These are phyloP conservation scores for Lepetodrilus schrolli DNA, from an alignment of 2,888 invertebrate species.

Conservation along the genomic window DNA sequence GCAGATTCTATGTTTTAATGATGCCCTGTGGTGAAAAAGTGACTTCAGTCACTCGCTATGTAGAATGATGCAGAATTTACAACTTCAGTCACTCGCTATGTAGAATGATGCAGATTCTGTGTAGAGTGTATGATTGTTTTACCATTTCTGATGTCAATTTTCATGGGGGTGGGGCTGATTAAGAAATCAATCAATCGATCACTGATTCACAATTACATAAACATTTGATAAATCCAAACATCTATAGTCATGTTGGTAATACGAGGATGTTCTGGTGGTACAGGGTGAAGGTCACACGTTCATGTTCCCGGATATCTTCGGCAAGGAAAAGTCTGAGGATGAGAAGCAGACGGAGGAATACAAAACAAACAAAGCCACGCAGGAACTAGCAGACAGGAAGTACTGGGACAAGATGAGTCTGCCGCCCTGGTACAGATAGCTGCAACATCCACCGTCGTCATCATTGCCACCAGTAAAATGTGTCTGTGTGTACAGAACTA, in stretches of 20 bases:
- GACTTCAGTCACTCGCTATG: no score
- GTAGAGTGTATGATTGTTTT: no score
- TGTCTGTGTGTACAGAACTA: background rate
- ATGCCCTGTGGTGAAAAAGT: no score
- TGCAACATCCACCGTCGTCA: background rate
- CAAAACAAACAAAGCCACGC: slow-evolving; percentile 76
- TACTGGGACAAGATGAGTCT: slow-evolving; percentile 42
- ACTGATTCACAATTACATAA: background rate
- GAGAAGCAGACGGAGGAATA: slow-evolving; percentile 75
- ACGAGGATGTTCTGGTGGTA: slow-evolving; percentile 67
- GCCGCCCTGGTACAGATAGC: slow-evolving; percentile 49
- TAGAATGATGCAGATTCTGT: no score
- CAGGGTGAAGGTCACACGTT: slow-evolving; percentile 85
- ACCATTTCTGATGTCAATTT: no score
- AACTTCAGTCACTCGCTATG: no score
- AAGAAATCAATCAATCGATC: no score
- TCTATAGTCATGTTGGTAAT: background rate
- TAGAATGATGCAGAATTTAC: no score
- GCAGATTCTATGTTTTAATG: no score
- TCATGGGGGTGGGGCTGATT: no score
- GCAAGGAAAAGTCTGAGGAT: slow-evolving; percentile 57
- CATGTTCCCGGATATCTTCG: slow-evolving; percentile 85
- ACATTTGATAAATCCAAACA: background rate
- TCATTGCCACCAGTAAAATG: background rate
- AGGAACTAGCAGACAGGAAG: slow-evolving; percentile 29